Base-by-base conservation (phyloP, 2,113 vertebrate genomes). In the Myrmecophaga tridactyla region DNA sequence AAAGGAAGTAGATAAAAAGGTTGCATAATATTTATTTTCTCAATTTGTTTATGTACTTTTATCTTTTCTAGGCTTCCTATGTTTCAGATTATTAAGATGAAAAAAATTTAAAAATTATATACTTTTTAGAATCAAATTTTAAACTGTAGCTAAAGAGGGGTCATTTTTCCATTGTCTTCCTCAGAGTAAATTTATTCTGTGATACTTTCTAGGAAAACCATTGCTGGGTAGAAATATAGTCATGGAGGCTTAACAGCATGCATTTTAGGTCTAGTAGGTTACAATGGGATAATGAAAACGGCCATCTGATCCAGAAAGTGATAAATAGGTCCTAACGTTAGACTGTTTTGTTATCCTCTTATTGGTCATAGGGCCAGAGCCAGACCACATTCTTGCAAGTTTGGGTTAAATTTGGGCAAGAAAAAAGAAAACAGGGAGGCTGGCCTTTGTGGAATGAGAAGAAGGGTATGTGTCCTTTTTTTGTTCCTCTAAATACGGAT, bases 131-230 rank as follows among this genome's bases (percentile, higher is more conserved):
- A 70, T 93, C 43, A 56, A n/a, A 70, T 29, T 89, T 48, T 84
- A n/a, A 87, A 70, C 51, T 86, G 13, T 43, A 82, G 56, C 18
- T 31, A 58, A 21, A 73, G 18, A 82, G 20, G 9, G 21, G 3
- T 27, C 3, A 43, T 89, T 70, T 94, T 80, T 15, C 46, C n/a
- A 15, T 58, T 62, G 27, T 77, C 48, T 62, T 51, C 36, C 8
- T 29, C 3, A 72, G 51, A 85, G 3, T 27, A 39, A 77, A 46
- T 43, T 5, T 77, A 43, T 86, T 77, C 46, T 43, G 80, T 65
- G 84, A 84, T 43, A 20, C 23, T 93, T 92, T 93, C 41, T 91
- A 89, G 94, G 72, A 78, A 94, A 97, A 95, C 78, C 6, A 4
- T 36, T 77, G 31, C n/a, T 92, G 13, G 13, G 9, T 63, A 78